These are phyloP conservation scores for Phylloscopus whistleri DNA, from an alignment of 2,113 vertebrate genomes.

Conservation along the genomic window DNA sequence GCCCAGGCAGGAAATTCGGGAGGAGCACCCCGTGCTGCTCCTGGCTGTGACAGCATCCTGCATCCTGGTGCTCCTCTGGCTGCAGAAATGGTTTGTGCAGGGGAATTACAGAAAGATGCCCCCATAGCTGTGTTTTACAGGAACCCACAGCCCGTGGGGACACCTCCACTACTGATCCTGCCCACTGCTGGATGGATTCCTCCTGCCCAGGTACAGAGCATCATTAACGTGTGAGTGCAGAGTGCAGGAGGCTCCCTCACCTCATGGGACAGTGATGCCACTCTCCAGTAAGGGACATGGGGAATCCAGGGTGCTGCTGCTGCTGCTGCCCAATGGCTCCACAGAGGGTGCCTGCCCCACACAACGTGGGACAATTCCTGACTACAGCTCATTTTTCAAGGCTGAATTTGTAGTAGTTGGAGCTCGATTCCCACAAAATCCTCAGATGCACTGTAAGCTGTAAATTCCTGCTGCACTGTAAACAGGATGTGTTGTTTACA, in stretches of 20 bases:
- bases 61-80: neutral
- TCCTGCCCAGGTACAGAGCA: too few species aligned
- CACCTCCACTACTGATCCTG: neutral
- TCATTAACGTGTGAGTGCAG: neutral
- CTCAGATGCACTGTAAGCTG: conserved; percentile 42
- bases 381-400: conserved; percentile 28
- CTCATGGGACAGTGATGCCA: conserved; percentile 13
- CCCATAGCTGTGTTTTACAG: neutral
- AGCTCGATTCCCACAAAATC: conserved; percentile 47
- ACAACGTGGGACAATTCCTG: neutral
- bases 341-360: neutral
- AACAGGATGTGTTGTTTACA: conserved; percentile 75
- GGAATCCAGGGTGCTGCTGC: conserved; percentile 4
- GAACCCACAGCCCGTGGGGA: neutral
- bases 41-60: neutral
- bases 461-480: conserved; percentile 61
- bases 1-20: neutral
- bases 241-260: neutral
- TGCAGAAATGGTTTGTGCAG: neutral
- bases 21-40: rapidly evolving
- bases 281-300: conserved; percentile 31
- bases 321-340: neutral
- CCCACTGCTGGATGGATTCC: neutral
- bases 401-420: neutral
- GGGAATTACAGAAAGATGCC: neutral